Percentiles rank a stretch among this genome's conserved stretches.
Evolutionary conservation across 2,888 invertebrate genomes (phyloP).

Genomic region (Pelosia muscerda): DNA sequence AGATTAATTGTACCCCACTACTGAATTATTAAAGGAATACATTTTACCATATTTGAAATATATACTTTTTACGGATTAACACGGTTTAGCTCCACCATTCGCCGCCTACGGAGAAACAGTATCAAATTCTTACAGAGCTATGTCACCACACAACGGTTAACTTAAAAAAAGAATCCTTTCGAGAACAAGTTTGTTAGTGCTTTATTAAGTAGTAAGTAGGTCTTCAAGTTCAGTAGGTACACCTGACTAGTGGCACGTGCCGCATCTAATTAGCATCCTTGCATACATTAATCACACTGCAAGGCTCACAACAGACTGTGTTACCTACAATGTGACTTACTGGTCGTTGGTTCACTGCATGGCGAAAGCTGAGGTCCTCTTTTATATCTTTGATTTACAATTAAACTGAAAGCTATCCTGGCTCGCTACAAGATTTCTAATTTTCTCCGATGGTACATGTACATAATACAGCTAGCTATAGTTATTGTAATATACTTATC

Average conservation of each 20-base stretch:
- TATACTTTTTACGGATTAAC: constrained; percentile 37
- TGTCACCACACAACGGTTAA: constrained; percentile 74
- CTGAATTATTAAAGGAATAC: background rate
- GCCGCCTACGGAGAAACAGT: constrained; percentile 67
- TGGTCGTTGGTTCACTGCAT: constrained; percentile 59
- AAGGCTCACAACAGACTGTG: constrained; percentile 62
- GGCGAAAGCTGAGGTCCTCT: constrained; percentile 76
- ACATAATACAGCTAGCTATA: constrained; percentile 40
- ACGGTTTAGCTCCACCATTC: constrained; percentile 51
- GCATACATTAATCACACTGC: constrained; percentile 72
- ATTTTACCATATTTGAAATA: background rate
- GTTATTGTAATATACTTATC: constrained; percentile 50
- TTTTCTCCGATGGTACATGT: constrained; percentile 62
- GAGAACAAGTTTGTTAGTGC: constrained; percentile 64
- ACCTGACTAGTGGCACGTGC: constrained; percentile 63
- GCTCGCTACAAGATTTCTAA: constrained; percentile 68
- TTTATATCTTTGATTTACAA: constrained; percentile 63
- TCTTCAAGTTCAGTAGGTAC: constrained; percentile 51
- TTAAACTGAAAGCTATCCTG: constrained; percentile 71
- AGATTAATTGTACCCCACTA: too few relatives aligned
- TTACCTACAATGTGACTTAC: constrained; percentile 58
- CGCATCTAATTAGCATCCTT: constrained; percentile 80
- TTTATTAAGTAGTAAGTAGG: constrained; percentile 64
- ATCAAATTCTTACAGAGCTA: constrained; percentile 68
- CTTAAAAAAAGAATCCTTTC: constrained; percentile 64